phyloP scores from a whole-genome alignment of 2,888 invertebrate genomes.

The Endotricha flammealis region DNA sequence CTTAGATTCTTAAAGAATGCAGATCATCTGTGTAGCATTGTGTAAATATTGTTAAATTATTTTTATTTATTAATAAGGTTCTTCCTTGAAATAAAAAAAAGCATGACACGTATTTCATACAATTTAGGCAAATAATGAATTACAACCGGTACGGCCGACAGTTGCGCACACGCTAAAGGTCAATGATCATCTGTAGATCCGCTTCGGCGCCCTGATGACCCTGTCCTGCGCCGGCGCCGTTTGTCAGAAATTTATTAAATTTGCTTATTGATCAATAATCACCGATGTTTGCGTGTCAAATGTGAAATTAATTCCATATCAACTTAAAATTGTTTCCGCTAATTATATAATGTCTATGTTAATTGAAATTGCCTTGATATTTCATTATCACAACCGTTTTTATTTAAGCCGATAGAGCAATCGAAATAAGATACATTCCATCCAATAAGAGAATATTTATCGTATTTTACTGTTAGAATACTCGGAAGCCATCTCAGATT shows the following conservation, averaged over 20 bases:
- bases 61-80: no score
- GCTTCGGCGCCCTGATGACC: constrained; percentile 74
- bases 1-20: no score
- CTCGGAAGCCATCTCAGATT: no score
- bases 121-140: constrained; percentile 53
- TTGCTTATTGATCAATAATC: constrained; percentile 56
- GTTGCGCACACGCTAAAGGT: constrained; percentile 72
- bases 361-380: no score
- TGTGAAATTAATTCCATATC: background rate
- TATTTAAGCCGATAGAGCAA: no score
- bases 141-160: constrained; percentile 63
- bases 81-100: no score
- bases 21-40: no score
- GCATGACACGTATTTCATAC: constrained; percentile 5
- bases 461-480: no score
- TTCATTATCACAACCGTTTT: no score
- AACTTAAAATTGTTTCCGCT: background rate
- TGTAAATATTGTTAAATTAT: no score
- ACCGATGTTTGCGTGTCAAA: constrained; percentile 18
- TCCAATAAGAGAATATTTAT: no score
- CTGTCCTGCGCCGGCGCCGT: constrained; percentile 60
- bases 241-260: constrained; percentile 39
- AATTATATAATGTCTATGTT: background rate
- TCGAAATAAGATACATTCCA: no score
- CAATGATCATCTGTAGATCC: constrained; percentile 77